Evolutionary conservation across 1,140 invertebrate genomes (phyloP).

Genomic region (Sarcophaga peregrina): DNA sequence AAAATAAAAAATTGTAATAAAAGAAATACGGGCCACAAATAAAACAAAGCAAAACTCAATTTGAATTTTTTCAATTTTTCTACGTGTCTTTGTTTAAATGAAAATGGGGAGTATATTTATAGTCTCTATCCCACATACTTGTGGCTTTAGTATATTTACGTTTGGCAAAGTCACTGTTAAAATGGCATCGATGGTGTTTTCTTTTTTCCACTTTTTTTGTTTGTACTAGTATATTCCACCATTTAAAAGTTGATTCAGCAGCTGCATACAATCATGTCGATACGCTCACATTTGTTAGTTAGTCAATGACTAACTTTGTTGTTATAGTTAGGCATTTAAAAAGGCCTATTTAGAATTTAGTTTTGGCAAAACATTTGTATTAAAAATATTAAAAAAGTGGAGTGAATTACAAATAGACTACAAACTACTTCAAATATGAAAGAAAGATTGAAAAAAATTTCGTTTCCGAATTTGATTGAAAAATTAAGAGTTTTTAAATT

Average conservation of each 20-base stretch:
- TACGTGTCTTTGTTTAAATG: too few relatives aligned
- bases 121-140: not conserved
- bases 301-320: not conserved
- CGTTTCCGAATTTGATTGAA: too few relatives aligned
- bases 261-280: not conserved
- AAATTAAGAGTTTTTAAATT: too few relatives aligned
- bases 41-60: too few relatives aligned
- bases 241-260: not conserved
- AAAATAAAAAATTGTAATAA: constrained; percentile 1
- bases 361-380: too few relatives aligned
- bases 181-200: not conserved
- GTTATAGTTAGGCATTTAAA: not conserved
- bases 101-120: not conserved
- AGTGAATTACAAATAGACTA: too few relatives aligned
- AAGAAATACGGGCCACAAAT: not conserved
- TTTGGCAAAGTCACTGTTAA: constrained; percentile 7
- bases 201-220: too few relatives aligned
- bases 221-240: not conserved
- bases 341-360: not conserved
- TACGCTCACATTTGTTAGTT: not conserved
- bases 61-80: too few relatives aligned
- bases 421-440: too few relatives aligned
- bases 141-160: not conserved
- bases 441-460: too few relatives aligned
- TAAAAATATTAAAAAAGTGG: too few relatives aligned